Conservation (phyloP, 2,797 vertebrate species). For the Microchirus variegatus region DNA sequence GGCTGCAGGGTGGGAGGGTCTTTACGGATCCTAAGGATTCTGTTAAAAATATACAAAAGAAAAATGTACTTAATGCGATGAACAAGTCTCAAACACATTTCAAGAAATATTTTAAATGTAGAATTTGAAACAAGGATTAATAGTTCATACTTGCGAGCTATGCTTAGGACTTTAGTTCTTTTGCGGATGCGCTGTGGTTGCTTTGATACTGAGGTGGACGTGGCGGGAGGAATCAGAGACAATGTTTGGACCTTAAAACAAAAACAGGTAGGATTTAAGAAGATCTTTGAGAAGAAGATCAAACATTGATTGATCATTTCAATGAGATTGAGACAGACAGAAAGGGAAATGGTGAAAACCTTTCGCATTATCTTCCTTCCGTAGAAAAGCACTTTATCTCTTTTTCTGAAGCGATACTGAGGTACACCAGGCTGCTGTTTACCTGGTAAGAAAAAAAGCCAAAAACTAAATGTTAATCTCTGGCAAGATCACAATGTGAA, state of each 20-base stretch:
- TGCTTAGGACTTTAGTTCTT: slow-evolving; percentile 89
- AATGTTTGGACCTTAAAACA: slow-evolving; percentile 88
- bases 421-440: slow-evolving; percentile 76
- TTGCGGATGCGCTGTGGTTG: slow-evolving; percentile 86
- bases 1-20: slow-evolving; percentile 93
- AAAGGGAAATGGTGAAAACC: slow-evolving; percentile 69
- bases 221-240: slow-evolving; percentile 80
- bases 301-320: too few species aligned
- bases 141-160: slow-evolving; percentile 89
- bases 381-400: slow-evolving; percentile 95
- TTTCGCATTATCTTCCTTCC: slow-evolving; percentile 97
- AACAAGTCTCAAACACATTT: neutral
- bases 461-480: slow-evolving; percentile 23
- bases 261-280: neutral
- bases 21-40: slow-evolving; percentile 92
- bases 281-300: too few species aligned
- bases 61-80: neutral
- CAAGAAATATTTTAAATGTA: neutral
- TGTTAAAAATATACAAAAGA: slow-evolving; percentile 47
- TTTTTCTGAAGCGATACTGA: slow-evolving; percentile 92
- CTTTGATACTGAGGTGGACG: slow-evolving; percentile 78
- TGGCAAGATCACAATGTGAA: slow-evolving; percentile 1
- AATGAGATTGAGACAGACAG: too few species aligned
- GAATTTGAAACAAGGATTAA: neutral
- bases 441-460: slow-evolving; percentile 73